phyloP scores from a whole-genome alignment of 2,797 vertebrate species.

The Phataginus tetradactyla region DNA sequence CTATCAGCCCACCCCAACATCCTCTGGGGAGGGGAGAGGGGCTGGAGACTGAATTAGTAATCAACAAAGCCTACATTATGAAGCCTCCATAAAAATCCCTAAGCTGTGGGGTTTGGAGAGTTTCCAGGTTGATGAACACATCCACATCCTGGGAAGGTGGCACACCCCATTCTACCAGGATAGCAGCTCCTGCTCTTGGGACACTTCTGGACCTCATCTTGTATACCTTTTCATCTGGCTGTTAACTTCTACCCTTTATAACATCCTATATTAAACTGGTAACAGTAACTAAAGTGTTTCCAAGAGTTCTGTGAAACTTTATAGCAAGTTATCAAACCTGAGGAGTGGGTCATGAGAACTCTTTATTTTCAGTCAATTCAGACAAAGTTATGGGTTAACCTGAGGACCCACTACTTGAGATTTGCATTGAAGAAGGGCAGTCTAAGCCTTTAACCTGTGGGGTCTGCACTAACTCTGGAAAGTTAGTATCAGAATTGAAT shows the following conservation, averaged over 20 bases:
- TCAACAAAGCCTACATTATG: neutral
- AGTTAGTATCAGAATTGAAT: neutral
- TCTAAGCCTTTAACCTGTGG: neutral
- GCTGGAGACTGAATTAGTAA: neutral
- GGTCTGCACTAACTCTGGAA: neutral
- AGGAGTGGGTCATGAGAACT: neutral
- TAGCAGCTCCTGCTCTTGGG: neutral
- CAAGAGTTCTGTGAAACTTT: neutral
- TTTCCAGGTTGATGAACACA: neutral
- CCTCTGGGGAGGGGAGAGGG: neutral
- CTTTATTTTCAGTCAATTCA: neutral
- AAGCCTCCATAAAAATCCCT: neutral
- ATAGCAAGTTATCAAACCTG: neutral
- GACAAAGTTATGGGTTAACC: neutral
- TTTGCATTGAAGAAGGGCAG: neutral
- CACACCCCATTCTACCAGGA: neutral
- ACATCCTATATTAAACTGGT: neutral
- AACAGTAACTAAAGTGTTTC: neutral
- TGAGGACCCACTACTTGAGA: neutral
- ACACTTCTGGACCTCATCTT: neutral
- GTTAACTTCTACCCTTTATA: neutral
- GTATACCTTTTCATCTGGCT: neutral
- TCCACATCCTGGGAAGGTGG: neutral
- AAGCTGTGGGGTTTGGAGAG: neutral
- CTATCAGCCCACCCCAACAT: neutral